Evolutionary conservation across 2,888 invertebrate genomes (phyloP), one percentile per base, ranked within the genome.

Genomic region (Ectemnius cavifrons): DNA sequence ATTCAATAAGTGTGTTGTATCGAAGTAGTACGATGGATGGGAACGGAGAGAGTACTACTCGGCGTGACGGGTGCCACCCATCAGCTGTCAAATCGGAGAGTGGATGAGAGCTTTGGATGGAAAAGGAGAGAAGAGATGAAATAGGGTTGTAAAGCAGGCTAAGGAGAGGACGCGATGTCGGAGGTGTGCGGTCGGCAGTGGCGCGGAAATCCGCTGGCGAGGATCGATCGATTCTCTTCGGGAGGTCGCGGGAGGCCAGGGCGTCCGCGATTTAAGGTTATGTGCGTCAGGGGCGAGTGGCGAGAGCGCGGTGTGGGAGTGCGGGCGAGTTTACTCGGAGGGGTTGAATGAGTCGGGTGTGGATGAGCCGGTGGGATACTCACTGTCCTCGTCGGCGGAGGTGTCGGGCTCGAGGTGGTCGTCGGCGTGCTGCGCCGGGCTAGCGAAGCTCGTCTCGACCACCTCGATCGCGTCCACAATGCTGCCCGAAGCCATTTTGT

Each of bases 401-500:
- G 90, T 92, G 75, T 92, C 92, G 88, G 93, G 90, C 83, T 93
- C 93, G 81, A 92, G 93, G 77, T 92, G 93, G 87, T 94, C 93
- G 88, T 94, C 94, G 91, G 76, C 63, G 57, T 72, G 71, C 60
- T 81, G 85, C 63, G 80, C 77, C 74, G 87, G 83, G 63, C 84
- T 86, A 68, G 87, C 79, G 79, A 89, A 85, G 89, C 94, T 93
- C 91, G 93, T 93, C 92, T 95, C 95, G 92, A 95, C 93, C 84
- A 93, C 92, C 93, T 96, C 96, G 90, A 96, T 96, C 91, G 94
- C 94, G 92, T 96, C 95, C 91, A 94, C 93, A 90, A 92, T 94
- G 92, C 96, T 96, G 91, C 95, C 95, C 92, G 96, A 95, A 94
- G 96, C 96, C 96, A 96, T 96, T 92, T 93, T 92, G 91, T 87